Conservation (phyloP, 2,113 vertebrate genomes). For the Rhipidura dahli region DNA sequence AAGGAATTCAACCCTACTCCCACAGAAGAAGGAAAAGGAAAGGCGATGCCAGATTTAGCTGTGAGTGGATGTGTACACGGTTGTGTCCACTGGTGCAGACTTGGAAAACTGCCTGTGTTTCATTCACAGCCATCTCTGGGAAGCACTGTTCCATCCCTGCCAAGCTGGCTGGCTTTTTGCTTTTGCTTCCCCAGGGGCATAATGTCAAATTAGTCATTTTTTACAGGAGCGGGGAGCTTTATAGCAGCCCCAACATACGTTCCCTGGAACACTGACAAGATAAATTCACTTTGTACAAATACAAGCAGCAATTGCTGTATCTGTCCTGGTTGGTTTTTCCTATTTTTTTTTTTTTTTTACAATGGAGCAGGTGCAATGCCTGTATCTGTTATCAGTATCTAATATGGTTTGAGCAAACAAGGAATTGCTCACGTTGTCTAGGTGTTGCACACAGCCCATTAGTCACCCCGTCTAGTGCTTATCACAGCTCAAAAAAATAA, state of each 20-base stretch:
- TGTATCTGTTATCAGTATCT: conserved; percentile 17
- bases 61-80: not conserved
- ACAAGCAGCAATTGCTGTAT: not conserved
- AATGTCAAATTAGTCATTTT: conserved; percentile 45
- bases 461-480: conserved; percentile 34
- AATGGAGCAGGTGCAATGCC: conserved; percentile 35
- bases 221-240: conserved; percentile 15
- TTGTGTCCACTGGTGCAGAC: not conserved
- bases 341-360: not conserved
- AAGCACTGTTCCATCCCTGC: not conserved
- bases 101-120: not conserved
- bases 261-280: not conserved
- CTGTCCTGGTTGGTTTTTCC: not conserved
- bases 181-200: not conserved
- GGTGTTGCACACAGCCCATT: conserved; percentile 48
- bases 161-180: not conserved
- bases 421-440: conserved; percentile 37
- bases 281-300: not conserved
- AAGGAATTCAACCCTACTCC: not conserved
- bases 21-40: not conserved
- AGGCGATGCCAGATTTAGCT: not conserved
- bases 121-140: not conserved
- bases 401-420: conserved; percentile 44
- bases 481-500: conserved; percentile 41
- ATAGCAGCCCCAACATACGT: not conserved